Conservation (phyloP, 1,140 invertebrate genomes). For the Sycophila sp. region DNA sequence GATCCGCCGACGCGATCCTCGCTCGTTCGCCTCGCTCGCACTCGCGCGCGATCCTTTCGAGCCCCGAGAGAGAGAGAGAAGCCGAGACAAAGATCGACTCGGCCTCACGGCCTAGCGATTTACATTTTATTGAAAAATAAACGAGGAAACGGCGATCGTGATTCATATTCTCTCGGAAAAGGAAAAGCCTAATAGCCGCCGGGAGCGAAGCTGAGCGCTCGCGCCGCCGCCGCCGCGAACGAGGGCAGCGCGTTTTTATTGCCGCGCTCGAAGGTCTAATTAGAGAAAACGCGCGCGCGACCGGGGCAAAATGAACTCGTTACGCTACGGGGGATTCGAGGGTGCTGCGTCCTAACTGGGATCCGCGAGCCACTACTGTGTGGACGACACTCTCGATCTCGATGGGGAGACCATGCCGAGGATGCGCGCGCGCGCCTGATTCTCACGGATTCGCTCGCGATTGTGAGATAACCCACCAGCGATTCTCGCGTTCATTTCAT, state of each 20-base stretch:
- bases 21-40: neutral
- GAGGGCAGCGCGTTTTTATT: slow-evolving; percentile 34
- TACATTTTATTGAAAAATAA: slow-evolving; percentile 34
- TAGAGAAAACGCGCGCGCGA: slow-evolving; percentile 42
- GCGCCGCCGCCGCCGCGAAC: neutral
- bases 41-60: no score
- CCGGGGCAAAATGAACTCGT: slow-evolving; percentile 41
- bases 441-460: slow-evolving; percentile 31
- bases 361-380: neutral
- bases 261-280: slow-evolving; percentile 40
- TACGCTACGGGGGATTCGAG: slow-evolving; percentile 20
- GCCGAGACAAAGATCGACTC: neutral
- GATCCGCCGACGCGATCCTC: neutral
- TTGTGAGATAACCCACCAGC: neutral
- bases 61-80: neutral
- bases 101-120: neutral
- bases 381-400: slow-evolving; percentile 26
- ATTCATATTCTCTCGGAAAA: slow-evolving; percentile 28
- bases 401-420: slow-evolving; percentile 31
- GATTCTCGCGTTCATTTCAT: slow-evolving; percentile 3
- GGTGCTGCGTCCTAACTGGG: neutral
- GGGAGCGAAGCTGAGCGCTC: neutral
- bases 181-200: neutral
- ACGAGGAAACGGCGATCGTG: slow-evolving; percentile 5
- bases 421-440: slow-evolving; percentile 30